These are phyloP conservation scores for Dendroctonus ponderosae DNA, from an alignment of 1,140 invertebrate genomes.

Conservation along the genomic window DNA sequence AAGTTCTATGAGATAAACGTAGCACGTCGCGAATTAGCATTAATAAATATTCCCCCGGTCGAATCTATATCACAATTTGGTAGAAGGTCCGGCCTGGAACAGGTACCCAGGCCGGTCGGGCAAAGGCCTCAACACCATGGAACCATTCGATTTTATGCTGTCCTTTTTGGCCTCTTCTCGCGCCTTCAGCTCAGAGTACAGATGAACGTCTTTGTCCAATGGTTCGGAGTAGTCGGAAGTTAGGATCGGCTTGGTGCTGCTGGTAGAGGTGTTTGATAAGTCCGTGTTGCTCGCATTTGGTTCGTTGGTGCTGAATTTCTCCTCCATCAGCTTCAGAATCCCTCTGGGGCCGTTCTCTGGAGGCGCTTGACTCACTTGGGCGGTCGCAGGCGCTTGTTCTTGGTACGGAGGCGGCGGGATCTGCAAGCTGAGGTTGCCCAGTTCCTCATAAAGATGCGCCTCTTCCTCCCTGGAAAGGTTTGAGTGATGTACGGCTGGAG, in stretches of 20 bases:
- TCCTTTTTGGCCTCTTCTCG: constrained; percentile 50
- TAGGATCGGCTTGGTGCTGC: constrained; percentile 55
- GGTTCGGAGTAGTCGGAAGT: constrained; percentile 72
- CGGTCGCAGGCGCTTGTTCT: constrained; percentile 45
- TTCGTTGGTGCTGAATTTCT: constrained; percentile 54
- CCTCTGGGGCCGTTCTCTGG: constrained; percentile 37
- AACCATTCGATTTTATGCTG: constrained; percentile 53
- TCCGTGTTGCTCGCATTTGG: constrained; percentile 52
- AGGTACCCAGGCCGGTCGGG: constrained; percentile 60
- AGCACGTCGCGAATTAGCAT: background rate
- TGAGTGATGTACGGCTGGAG: background rate
- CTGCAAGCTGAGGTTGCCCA: constrained; percentile 57
- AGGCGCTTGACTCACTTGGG: constrained; percentile 48
- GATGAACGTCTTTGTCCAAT: constrained; percentile 64
- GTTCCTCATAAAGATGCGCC: constrained; percentile 65
- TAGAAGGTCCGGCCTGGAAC: constrained; percentile 40
- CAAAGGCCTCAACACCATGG: constrained; percentile 59
- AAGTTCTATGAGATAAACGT: background rate
- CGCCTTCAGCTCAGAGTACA: constrained; percentile 69
- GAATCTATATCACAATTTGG: constrained; percentile 23
- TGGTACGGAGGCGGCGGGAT: constrained; percentile 41
- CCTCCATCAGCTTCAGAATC: constrained; percentile 47
- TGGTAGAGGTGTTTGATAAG: no score
- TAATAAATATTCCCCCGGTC: background rate
- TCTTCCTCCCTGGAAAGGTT: constrained; percentile 48